These are phyloP conservation scores for Oryzaephilus surinamensis DNA, from an alignment of 1,140 invertebrate species.

Conservation along the genomic window DNA sequence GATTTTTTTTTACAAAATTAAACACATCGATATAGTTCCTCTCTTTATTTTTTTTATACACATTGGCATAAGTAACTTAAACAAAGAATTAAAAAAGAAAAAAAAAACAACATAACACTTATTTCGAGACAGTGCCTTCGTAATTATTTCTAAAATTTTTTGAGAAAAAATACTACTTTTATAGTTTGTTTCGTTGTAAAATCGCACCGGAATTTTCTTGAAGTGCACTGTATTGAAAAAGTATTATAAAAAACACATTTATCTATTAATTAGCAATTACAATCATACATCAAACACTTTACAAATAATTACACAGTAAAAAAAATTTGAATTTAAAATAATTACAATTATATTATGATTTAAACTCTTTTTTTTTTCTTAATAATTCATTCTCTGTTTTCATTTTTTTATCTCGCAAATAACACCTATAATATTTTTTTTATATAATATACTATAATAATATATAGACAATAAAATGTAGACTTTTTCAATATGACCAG, in stretches of 20 bases:
- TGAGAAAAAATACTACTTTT: not conserved
- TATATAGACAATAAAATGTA: conserved; percentile 13
- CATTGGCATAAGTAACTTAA: conserved; percentile 14
- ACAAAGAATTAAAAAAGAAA: conserved; percentile 3
- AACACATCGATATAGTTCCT: conserved; percentile 16
- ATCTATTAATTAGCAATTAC: conserved; percentile 9
- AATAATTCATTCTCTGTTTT: too few relatives aligned
- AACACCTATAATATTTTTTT: too few relatives aligned
- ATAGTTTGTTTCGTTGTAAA: not conserved
- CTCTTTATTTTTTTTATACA: too few relatives aligned
- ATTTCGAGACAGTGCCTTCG: too few relatives aligned
- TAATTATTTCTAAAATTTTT: not conserved
- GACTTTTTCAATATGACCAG: conserved; percentile 25
- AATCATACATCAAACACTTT: conserved; percentile 22
- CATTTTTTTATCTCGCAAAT: too few relatives aligned
- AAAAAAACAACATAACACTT: conserved; percentile 9
- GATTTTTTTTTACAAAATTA: too few relatives aligned
- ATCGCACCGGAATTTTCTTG: not conserved
- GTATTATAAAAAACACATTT: conserved; percentile 8
- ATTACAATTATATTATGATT: conserved; percentile 13
- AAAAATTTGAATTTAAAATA: conserved; percentile 22
- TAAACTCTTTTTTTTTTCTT: too few relatives aligned
- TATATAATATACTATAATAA: conserved; percentile 6
- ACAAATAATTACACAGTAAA: conserved; percentile 23
- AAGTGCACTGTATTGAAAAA: conserved; percentile 2